Conservation (phyloP, 53 echinoderm and acorn worm genomes). For the Hippasteria phrygiana region DNA sequence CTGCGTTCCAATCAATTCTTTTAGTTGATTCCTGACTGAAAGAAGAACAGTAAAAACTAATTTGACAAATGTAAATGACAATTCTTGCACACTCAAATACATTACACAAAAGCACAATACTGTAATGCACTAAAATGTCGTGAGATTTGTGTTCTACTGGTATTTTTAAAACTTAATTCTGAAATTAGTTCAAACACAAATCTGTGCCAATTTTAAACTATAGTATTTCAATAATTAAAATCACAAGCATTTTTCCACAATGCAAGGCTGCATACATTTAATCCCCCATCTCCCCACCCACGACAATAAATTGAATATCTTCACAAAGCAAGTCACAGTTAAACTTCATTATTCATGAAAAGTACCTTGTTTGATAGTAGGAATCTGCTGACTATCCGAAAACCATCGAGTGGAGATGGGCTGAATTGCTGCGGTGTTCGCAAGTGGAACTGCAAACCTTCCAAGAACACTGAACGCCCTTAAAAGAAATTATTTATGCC, state of each 20-base stretch:
- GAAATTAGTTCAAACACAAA: too few relatives aligned
- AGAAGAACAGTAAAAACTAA: neutral
- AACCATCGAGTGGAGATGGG: neutral
- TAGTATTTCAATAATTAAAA: too few relatives aligned
- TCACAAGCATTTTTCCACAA: too few relatives aligned
- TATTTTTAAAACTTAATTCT: too few relatives aligned
- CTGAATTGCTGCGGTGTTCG: neutral
- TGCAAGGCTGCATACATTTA: too few relatives aligned
- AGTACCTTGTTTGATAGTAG: neutral
- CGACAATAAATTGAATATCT: too few relatives aligned
- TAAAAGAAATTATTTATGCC: neutral
- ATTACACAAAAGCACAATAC: too few relatives aligned
- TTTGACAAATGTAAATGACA: neutral
- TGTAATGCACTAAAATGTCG: too few relatives aligned
- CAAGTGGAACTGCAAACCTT: neutral
- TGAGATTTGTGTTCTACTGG: too few relatives aligned
- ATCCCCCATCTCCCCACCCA: too few relatives aligned
- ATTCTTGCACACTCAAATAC: neutral
- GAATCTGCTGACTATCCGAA: neutral
- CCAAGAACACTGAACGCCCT: neutral
- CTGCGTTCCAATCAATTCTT: conserved; percentile 63
- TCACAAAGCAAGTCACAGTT: neutral
- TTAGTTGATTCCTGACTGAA: conserved; percentile 51
- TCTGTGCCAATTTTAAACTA: too few relatives aligned
- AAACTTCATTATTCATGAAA: neutral